Evolutionary conservation across 2,113 vertebrate genomes (phyloP).

Genomic region (Leptobrachium leishanense): DNA sequence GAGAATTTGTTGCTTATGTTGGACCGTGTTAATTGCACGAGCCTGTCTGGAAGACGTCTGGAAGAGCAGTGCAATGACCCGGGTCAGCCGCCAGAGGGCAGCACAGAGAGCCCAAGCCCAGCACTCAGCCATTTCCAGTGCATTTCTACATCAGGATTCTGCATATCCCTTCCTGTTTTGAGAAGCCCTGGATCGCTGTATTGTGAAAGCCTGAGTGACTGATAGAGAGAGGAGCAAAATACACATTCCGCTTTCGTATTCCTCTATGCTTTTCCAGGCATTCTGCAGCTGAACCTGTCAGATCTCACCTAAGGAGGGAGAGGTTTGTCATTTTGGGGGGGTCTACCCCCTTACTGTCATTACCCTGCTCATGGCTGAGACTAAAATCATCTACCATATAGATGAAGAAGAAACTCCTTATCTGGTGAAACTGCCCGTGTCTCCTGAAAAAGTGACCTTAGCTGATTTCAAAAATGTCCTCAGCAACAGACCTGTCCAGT

Average conservation of each 20-base stretch:
- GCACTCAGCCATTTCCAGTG: slow-evolving; percentile 53
- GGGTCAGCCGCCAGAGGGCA: slow-evolving; percentile 69
- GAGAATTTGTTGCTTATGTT: slow-evolving; percentile 15
- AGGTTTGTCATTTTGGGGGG: slow-evolving; percentile 32
- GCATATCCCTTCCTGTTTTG: slow-evolving; percentile 80
- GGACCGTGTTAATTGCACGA: neutral
- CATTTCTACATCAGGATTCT: slow-evolving; percentile 71
- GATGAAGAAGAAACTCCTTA: slow-evolving; percentile 98
- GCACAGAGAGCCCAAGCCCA: slow-evolving; percentile 61
- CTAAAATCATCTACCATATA: slow-evolving; percentile 97
- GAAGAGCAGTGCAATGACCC: slow-evolving; percentile 19
- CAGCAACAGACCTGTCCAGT: slow-evolving; percentile 88
- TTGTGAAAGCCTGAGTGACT: slow-evolving; percentile 64
- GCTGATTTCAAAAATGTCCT: slow-evolving; percentile 97
- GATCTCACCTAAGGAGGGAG: slow-evolving; percentile 19
- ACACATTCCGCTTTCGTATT: slow-evolving; percentile 62
- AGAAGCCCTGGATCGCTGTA: slow-evolving; percentile 63
- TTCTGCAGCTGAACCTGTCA: slow-evolving; percentile 48
- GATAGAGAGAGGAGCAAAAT: slow-evolving; percentile 53
- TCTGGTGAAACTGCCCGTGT: slow-evolving; percentile 90
- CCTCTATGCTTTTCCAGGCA: slow-evolving; percentile 16
- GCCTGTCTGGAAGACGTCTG: neutral
- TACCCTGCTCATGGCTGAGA: slow-evolving; percentile 89
- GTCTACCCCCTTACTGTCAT: slow-evolving; percentile 39
- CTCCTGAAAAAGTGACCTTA: slow-evolving; percentile 92